Evolutionary conservation across 2,113 vertebrate species (phyloP), one percentile per base, ranked within the genome.

Genomic region (Herpetotheres cachinnans): DNA sequence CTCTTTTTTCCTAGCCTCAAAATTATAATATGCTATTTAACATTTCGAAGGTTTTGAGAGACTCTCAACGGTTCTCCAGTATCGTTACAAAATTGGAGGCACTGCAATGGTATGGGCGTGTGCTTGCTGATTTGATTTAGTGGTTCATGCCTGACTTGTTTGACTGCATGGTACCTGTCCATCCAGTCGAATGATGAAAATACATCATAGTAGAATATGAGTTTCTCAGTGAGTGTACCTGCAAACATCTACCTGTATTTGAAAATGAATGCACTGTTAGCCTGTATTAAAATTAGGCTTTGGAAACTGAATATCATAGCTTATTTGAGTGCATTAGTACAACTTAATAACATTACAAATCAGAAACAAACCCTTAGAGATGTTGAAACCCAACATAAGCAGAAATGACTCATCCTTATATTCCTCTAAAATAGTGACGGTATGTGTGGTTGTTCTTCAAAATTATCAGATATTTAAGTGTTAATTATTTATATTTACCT

Each of bases 181-280:
- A 30, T 77, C 61, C 25, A 78, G 34, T 50, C 58, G 16, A 27
- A 25, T 10, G 25, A 44, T 69, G 14, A 81, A 86, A 81, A 52
- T 58, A 13, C 11, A 26, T 34, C 0, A 0, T 18, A 29, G 19
- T 16, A 63, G 13, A 59, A 13, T 70, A 22, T 5, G 14, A 80
- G 5, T 62, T 93, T 86, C 49, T 46, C 17, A 21, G 12, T 76
- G 70, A 73, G 44, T 16, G 6, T 72, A 26, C 8, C 36, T 82
- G 36, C 18, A 20, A 40, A 61, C 30, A 10, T 74, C 26, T 78
- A 6, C 16, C 42, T 61, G 2, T 5, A 32, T 58, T 80, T 89
- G 25, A 69, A 82, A 95, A 66, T 19, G 12, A 86, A 62, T 58
- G 22, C 18, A 13, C 34, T 42, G 10, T 36, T 81, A 89, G 7